Percentiles rank a stretch among this genome's conserved stretches.
Conservation (phyloP, 2,113 vertebrate species). For the Phalacrocorax carbo region DNA sequence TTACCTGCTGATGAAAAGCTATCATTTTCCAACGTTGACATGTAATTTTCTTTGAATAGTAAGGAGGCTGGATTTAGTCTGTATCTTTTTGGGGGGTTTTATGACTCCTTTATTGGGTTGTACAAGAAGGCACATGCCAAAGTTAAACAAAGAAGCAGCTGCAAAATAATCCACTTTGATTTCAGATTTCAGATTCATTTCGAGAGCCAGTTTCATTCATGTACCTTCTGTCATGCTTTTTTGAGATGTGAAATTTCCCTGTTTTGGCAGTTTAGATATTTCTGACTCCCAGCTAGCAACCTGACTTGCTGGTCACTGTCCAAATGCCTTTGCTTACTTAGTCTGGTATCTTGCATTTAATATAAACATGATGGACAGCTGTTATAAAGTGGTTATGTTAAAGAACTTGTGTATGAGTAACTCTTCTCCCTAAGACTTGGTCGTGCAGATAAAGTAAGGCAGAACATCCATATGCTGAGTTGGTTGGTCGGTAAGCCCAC, state of each 20-base stretch:
- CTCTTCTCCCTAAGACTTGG: neutral
- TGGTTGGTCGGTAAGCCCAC: neutral
- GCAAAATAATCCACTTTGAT: neutral
- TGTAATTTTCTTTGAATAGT: neutral
- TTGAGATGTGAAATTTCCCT: neutral
- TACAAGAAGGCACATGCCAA: neutral
- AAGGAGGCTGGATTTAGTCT: neutral
- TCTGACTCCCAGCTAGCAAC: neutral
- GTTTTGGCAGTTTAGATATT: neutral
- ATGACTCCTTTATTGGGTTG: neutral
- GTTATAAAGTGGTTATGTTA: neutral
- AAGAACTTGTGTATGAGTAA: neutral
- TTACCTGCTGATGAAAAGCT: conserved; percentile 22
- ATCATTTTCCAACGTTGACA: neutral
- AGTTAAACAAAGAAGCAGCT: conserved; percentile 27
- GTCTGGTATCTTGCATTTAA: neutral
- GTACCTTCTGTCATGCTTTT: neutral
- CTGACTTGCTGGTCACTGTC: neutral
- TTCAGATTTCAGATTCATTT: neutral
- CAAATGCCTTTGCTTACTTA: neutral
- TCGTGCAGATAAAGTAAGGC: neutral
- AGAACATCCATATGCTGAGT: neutral
- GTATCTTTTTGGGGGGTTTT: neutral
- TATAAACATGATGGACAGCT: neutral
- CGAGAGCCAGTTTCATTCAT: neutral